These are phyloP conservation scores for Chaenogobius annularis DNA, from an alignment of 2,113 vertebrate species.

Conservation along the genomic window DNA sequence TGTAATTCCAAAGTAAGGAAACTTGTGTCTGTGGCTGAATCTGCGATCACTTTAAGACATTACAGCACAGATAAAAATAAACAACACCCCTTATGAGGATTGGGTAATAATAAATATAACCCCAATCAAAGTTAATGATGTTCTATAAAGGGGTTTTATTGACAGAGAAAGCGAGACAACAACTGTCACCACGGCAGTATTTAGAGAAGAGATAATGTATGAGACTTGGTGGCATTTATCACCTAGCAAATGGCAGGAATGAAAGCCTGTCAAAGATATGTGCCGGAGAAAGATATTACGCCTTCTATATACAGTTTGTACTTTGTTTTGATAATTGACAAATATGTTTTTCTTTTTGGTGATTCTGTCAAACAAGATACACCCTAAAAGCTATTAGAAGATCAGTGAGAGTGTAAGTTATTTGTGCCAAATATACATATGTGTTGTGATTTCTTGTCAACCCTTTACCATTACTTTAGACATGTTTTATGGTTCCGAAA, in stretches of 20 bases:
- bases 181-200: conserved; percentile 47
- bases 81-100: conserved; percentile 42
- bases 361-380: background rate
- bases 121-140: conserved; percentile 67
- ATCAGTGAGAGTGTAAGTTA: background rate
- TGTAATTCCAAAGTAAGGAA: conserved; percentile 58
- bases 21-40: conserved; percentile 41
- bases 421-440: too few relatives aligned
- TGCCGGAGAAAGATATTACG: conserved; percentile 22
- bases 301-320: conserved; percentile 3
- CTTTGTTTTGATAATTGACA: background rate
- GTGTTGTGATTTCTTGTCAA: too few relatives aligned
- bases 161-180: conserved; percentile 43
- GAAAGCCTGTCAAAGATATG: conserved; percentile 33
- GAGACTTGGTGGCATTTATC: conserved; percentile 52
- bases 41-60: conserved; percentile 37
- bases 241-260: conserved; percentile 23
- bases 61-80: conserved; percentile 61
- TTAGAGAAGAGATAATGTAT: conserved; percentile 48
- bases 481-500: too few relatives aligned
- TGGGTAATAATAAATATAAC: conserved; percentile 56
- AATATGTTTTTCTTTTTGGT: background rate
- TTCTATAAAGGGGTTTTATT: conserved; percentile 58
- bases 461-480: too few relatives aligned
- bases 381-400: background rate